Percentiles rank a stretch among this genome's conserved stretches.
Conservation (phyloP, 37 sponge, comb jelly and placozoan genomes). For the Chondrosia reniformis region DNA sequence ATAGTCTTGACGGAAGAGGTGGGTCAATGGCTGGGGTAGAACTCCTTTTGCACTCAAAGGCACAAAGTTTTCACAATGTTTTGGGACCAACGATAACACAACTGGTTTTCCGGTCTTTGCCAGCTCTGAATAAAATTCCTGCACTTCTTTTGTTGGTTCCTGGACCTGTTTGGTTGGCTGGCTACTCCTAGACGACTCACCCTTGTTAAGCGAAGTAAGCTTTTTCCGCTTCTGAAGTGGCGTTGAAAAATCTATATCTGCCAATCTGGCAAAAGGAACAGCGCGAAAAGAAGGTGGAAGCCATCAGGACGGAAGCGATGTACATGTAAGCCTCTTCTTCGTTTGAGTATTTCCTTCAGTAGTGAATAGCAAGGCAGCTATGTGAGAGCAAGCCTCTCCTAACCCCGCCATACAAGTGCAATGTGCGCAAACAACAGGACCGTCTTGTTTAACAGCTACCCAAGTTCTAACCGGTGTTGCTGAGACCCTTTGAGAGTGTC, state of each 20-base stretch:
- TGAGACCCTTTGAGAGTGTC: constrained; percentile 35
- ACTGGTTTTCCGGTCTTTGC: constrained; percentile 28
- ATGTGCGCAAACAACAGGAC: constrained; percentile 41
- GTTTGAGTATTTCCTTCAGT: constrained; percentile 25
- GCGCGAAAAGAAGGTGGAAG: constrained; percentile 30
- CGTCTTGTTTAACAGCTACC: constrained; percentile 34
- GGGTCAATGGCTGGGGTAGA: constrained; percentile 32
- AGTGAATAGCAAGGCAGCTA: constrained; percentile 55
- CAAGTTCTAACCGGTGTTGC: constrained; percentile 29
- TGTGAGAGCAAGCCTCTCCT: constrained; percentile 61
- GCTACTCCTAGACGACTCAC: background rate
- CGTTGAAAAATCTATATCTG: constrained; percentile 47
- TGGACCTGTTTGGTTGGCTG: background rate
- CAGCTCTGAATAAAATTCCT: constrained; percentile 18
- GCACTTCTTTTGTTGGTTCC: constrained; percentile 13
- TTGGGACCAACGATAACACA: constrained; percentile 41
- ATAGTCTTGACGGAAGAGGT: constrained; percentile 16
- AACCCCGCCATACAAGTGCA: constrained; percentile 59
- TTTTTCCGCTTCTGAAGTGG: constrained; percentile 8
- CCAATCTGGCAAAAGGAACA: constrained; percentile 30
- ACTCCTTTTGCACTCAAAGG: constrained; percentile 20
- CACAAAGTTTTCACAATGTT: constrained; percentile 22
- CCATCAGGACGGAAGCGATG: constrained; percentile 54
- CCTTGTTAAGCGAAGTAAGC: background rate
- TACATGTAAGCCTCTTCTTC: constrained; percentile 15